Conservation (phyloP, 2,113 vertebrate species). For the Myiopsitta monachus region DNA sequence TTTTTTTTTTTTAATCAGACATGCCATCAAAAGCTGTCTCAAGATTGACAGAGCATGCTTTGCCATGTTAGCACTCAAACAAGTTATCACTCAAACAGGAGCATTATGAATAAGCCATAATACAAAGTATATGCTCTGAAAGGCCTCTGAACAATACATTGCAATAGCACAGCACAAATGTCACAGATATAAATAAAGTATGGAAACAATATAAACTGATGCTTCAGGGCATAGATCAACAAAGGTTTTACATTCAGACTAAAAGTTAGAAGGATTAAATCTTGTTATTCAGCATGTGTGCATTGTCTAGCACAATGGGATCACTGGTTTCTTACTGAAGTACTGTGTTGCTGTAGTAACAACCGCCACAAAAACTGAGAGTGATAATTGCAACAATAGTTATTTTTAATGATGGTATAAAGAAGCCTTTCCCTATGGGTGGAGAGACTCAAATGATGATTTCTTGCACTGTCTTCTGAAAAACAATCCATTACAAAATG, state of each 20-base stretch:
- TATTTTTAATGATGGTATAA: not conserved
- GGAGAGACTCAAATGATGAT: not conserved
- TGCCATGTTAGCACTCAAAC: not conserved
- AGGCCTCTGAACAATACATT: not conserved
- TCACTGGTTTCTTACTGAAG: not conserved
- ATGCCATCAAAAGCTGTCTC: not conserved
- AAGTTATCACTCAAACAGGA: not conserved
- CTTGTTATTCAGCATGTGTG: not conserved
- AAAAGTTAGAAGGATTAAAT: not conserved
- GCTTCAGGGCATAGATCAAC: not conserved
- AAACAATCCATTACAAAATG: accelerated
- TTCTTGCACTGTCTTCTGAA: not conserved
- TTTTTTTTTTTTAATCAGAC: not conserved
- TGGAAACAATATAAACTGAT: not conserved
- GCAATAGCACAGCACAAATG: not conserved
- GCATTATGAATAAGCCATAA: not conserved
- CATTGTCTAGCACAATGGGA: not conserved
- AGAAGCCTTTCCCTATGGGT: not conserved
- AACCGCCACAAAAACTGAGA: not conserved
- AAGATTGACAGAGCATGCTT: not conserved
- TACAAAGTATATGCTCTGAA: not conserved
- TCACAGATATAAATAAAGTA: not conserved
- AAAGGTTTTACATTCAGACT: not conserved
- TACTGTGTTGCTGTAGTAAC: not conserved
- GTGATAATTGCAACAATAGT: not conserved